Evolutionary conservation across 2,888 invertebrate species (phyloP).

Genomic region (Acrocera orbiculus): DNA sequence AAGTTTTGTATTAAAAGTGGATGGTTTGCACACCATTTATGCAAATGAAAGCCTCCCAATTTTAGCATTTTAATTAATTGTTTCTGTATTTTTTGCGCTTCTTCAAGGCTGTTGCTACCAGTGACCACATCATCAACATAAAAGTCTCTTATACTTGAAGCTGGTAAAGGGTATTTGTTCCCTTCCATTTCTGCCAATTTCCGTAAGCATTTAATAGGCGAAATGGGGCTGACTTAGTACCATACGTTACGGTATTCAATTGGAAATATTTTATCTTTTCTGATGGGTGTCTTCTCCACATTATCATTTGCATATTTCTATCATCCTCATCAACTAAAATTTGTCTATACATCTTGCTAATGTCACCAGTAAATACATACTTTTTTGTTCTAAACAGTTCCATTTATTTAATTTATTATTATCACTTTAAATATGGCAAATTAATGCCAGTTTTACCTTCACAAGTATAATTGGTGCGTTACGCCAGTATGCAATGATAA

Average conservation of each 20-base stretch:
- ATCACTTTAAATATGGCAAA: too few species aligned
- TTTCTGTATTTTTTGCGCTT: background rate
- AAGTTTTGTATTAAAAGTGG: background rate
- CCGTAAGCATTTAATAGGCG: background rate
- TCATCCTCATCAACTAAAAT: background rate
- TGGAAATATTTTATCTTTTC: background rate
- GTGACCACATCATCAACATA: conserved; percentile 4
- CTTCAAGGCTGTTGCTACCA: background rate
- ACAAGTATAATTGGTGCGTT: too few species aligned
- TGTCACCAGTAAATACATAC: background rate
- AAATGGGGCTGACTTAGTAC: conserved; percentile 2
- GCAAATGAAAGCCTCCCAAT: background rate
- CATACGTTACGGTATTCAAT: background rate
- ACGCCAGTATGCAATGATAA: too few species aligned
- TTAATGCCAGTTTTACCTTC: too few species aligned
- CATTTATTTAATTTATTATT: too few species aligned
- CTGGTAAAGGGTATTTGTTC: background rate
- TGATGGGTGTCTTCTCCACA: background rate
- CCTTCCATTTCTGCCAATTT: background rate
- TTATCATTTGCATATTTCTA: background rate
- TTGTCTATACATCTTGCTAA: background rate
- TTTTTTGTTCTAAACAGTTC: background rate
- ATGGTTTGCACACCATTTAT: conserved; percentile 1
- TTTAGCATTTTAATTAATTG: background rate
- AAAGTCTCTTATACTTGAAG: background rate